Evolutionary conservation across 1,140 invertebrate genomes (phyloP).

Genomic region (Monomorium pharaonis): DNA sequence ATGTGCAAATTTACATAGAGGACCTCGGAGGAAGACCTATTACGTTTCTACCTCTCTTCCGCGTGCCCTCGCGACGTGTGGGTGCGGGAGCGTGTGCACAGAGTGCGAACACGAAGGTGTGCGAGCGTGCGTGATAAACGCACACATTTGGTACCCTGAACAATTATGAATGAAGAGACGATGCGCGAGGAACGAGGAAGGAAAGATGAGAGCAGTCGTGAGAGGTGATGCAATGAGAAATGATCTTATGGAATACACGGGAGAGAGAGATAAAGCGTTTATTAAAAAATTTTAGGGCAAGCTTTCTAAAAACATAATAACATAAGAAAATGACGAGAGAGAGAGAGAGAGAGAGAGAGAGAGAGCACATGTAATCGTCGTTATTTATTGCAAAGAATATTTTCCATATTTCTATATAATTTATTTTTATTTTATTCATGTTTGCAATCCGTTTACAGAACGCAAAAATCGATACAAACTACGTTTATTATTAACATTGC

Average conservation of each 20-base stretch:
- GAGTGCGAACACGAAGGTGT: not conserved
- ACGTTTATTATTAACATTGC: not conserved
- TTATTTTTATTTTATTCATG: not conserved
- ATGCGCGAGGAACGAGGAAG: not conserved
- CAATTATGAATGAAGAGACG: slow-evolving; percentile 19
- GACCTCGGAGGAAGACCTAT: slow-evolving; percentile 70
- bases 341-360: not conserved
- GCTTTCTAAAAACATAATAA: no score
- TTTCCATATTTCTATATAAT: not conserved
- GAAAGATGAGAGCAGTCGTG: not conserved
- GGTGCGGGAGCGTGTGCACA: not conserved
- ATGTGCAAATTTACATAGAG: slow-evolving; percentile 75
- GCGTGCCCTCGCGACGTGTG: not conserved
- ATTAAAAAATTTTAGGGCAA: no score
- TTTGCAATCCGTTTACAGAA: not conserved
- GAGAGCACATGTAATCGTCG: slow-evolving; percentile 12
- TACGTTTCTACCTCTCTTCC: slow-evolving; percentile 61
- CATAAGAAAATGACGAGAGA: no score
- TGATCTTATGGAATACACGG: not conserved
- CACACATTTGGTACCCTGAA: slow-evolving; percentile 9
- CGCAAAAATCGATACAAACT: not conserved
- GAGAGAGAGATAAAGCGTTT: slow-evolving; percentile 23
- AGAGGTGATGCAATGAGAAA: slow-evolving; percentile 34
- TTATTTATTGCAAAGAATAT: not conserved
- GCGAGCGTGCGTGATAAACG: not conserved